Evolutionary conservation across 2,888 invertebrate species (phyloP).

Genomic region (Apodemia duryi): DNA sequence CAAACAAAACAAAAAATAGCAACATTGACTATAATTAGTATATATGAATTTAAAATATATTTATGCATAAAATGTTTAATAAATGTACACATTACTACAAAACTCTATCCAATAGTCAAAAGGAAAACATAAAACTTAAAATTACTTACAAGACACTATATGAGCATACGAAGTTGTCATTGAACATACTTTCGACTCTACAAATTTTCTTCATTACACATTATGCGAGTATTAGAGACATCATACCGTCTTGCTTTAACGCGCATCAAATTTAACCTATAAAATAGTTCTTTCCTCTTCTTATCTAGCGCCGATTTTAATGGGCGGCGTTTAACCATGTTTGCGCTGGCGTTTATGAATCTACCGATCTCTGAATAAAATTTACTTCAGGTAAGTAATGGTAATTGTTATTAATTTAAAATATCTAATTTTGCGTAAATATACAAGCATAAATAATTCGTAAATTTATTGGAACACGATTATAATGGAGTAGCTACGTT

Average conservation of each 20-base stretch:
- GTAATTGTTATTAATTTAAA: conserved; percentile 41
- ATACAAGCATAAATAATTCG: background rate
- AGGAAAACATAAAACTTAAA: background rate
- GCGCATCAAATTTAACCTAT: conserved; percentile 8
- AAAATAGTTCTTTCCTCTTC: conserved; percentile 9
- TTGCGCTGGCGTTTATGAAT: conserved; percentile 9
- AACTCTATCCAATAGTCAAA: background rate
- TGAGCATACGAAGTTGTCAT: background rate
- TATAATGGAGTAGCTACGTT: conserved; percentile 25
- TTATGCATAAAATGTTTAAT: no score
- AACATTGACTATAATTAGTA: no score
- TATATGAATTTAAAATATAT: no score
- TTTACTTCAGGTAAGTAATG: conserved; percentile 29
- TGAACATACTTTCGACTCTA: conserved; percentile 10
- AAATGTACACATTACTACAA: background rate
- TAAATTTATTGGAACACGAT: conserved; percentile 8
- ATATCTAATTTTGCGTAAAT: background rate
- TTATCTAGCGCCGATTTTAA: conserved; percentile 20
- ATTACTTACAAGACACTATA: background rate
- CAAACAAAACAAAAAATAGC: no score
- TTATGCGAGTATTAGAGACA: conserved; percentile 3
- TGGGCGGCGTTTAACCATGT: conserved; percentile 31
- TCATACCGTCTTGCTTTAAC: conserved; percentile 21
- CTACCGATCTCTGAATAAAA: background rate
- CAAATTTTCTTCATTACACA: background rate